Conservation (phyloP, 2,797 vertebrate genomes). For the Phoxinus dragarum region DNA sequence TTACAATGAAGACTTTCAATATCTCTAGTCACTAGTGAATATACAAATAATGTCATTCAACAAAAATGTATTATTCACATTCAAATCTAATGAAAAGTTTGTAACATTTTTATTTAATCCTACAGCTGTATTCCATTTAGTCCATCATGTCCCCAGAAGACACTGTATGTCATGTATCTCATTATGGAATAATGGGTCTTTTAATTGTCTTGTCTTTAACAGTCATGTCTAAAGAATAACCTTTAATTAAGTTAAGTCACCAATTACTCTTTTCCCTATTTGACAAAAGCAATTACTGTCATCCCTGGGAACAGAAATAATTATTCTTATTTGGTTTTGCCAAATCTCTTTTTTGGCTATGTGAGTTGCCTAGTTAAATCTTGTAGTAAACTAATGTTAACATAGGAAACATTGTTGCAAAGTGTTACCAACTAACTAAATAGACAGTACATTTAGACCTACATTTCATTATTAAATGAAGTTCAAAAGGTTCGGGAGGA, state of each 20-base stretch:
- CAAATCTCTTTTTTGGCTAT: constrained; percentile 72
- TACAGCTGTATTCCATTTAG: constrained; percentile 53
- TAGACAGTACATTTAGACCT: background rate
- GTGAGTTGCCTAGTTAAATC: constrained; percentile 66
- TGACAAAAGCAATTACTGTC: constrained; percentile 78
- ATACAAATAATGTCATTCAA: background rate
- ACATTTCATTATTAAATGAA: background rate
- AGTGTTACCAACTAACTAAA: background rate
- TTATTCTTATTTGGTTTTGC: constrained; percentile 76
- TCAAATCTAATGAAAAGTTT: background rate
- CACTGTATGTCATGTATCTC: constrained; percentile 68
- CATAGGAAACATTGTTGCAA: background rate
- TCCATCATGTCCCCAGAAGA: constrained; percentile 64
- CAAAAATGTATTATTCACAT: background rate
- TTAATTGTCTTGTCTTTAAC: constrained; percentile 82
- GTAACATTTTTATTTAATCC: constrained; percentile 65
- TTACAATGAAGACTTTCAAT: constrained; percentile 6
- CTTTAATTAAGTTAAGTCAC: constrained; percentile 77
- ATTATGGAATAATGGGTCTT: constrained; percentile 76
- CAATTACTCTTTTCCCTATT: constrained; percentile 75
- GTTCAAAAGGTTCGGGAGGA: too few species aligned
- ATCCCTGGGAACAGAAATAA: constrained; percentile 74
- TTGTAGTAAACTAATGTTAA: background rate
- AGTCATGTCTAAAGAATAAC: constrained; percentile 77
- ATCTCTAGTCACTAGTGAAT: background rate